Percentiles rank a stretch among this genome's conserved stretches.
phyloP scores from a whole-genome alignment of 2,113 vertebrate genomes.

The Scomber scombrus region DNA sequence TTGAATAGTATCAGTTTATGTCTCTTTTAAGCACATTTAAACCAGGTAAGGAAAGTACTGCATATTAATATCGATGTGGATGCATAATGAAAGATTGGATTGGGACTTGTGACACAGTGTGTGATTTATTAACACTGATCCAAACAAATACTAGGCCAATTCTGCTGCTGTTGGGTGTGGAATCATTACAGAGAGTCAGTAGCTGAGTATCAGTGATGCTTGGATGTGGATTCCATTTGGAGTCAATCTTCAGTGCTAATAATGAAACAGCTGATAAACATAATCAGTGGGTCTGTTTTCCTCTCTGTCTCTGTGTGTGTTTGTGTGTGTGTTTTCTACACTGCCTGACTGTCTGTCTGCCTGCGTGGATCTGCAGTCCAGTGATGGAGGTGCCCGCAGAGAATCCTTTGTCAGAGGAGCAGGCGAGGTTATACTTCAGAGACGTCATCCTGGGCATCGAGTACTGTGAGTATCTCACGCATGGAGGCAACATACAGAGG shows the following conservation, averaged over 20 bases:
- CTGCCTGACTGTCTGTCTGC: neutral
- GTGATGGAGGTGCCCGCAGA: slow-evolving; percentile 98
- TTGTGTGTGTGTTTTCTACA: neutral
- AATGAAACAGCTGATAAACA: neutral
- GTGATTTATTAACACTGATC: neutral
- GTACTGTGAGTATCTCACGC: slow-evolving; percentile 90
- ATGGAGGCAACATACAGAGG: neutral
- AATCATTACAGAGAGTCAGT: too few species aligned
- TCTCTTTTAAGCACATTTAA: neutral
- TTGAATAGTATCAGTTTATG: neutral
- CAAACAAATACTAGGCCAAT: neutral
- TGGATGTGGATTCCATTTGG: neutral
- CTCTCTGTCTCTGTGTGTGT: neutral
- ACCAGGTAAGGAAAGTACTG: neutral
- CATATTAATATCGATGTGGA: neutral
- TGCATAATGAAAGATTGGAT: neutral
- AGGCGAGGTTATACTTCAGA: slow-evolving; percentile 92
- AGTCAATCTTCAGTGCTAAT: neutral
- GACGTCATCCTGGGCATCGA: slow-evolving; percentile 97
- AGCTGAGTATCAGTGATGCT: neutral
- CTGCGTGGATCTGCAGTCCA: slow-evolving; percentile 82
- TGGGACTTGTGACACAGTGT: neutral
- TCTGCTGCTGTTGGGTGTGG: neutral
- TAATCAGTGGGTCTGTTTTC: slow-evolving; percentile 23
- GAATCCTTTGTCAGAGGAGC: slow-evolving; percentile 90